Base-by-base conservation (phyloP, 2,797 vertebrate species). In the Acanthopagrus latus region DNA sequence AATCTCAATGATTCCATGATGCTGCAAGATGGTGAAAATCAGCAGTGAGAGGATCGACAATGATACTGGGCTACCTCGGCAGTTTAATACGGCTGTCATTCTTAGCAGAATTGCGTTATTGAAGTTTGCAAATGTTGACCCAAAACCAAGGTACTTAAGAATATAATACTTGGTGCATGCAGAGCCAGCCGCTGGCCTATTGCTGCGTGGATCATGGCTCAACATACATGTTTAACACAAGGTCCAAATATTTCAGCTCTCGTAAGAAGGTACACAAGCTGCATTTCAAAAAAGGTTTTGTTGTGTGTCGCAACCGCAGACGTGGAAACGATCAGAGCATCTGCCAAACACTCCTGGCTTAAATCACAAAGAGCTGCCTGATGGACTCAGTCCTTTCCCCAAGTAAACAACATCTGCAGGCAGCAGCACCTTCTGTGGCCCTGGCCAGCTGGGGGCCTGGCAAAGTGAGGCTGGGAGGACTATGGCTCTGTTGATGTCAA, bases 381-480 rank as follows among this genome's bases (percentile, higher is more conserved):
- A 23, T 80, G 57, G 71, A 84, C 76, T 54, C 41, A n/a, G 69
- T 56, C 62, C 55, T 64, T 55, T 78, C 44, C 66, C 82, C 74
- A 60, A 18, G 83, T 86, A 88, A 90, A 88, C 86, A 90, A 87
- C 85, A 88, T 82, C 74, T 80, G 78, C 41, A 23, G 46, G 66
- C 71, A 67, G 29, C 48, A 4, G 58, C 50, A 62, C 81, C 66
- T 71, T 64, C 69, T 38, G 65, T 74, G 74, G 81, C 63, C 83
- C 46, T 6, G 14, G 29, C 68, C 79, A 74, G 59, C 68, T 71
- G 76, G 70, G 63, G 80, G 51, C 3, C 70, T 51, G 56, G 60
- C 50, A 62, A 76, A 74, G 80, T 81, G 73, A 78, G 64, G 41
- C 1, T 10, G 60, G 77, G 70, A 64, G 33, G 58, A 69, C 71